phyloP scores from a whole-genome alignment of 2,888 invertebrate genomes.

The Barypeithes pellucidus region DNA sequence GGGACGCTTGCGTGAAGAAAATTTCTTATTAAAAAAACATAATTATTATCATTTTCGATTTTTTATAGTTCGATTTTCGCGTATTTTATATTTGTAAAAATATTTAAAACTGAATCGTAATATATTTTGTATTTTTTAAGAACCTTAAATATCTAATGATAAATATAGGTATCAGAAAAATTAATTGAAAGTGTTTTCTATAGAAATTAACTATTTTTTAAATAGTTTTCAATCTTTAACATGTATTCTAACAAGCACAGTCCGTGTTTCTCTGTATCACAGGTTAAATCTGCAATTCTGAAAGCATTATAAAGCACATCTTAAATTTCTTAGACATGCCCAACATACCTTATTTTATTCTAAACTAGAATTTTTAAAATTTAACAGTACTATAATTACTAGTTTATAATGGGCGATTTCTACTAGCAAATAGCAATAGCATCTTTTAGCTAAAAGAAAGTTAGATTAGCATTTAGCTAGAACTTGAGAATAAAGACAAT shows the following conservation, averaged over 20 bases:
- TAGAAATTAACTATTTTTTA: not conserved
- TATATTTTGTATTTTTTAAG: too few relatives aligned
- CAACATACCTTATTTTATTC: not conserved
- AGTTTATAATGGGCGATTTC: slow-evolving; percentile 11
- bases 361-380: slow-evolving; percentile 33
- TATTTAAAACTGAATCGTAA: too few relatives aligned
- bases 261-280: slow-evolving; percentile 72
- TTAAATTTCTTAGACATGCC: slow-evolving; percentile 24
- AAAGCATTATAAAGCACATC: slow-evolving; percentile 31
- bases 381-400: slow-evolving; percentile 18
- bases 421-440: slow-evolving; percentile 16
- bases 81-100: too few relatives aligned
- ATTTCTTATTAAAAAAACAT: too few relatives aligned
- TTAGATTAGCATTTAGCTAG: too few relatives aligned
- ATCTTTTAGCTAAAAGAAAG: too few relatives aligned
- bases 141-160: too few relatives aligned
- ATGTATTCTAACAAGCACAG: slow-evolving; percentile 65
- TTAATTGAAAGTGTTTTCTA: not conserved
- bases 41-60: too few relatives aligned
- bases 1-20: too few relatives aligned
- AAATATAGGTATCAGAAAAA: too few relatives aligned
- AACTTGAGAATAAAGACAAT: too few relatives aligned
- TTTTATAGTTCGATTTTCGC: too few relatives aligned
- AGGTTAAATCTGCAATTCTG: slow-evolving; percentile 68
- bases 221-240: slow-evolving; percentile 14